Evolutionary conservation across 2,797 vertebrate genomes (phyloP).

Genomic region (Alosa sapidissima): DNA sequence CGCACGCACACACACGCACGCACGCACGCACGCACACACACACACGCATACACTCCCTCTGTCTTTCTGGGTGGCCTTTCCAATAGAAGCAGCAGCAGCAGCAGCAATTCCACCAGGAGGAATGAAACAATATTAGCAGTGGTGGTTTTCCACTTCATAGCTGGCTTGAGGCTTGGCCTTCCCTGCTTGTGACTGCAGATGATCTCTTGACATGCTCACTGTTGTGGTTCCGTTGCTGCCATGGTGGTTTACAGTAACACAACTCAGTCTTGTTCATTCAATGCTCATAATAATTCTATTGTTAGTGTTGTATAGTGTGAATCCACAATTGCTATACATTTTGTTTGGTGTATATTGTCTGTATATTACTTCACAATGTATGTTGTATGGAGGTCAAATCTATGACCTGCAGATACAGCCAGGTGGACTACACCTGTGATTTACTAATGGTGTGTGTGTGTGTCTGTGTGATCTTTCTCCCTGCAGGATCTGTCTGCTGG

Average conservation of each 20-base stretch:
- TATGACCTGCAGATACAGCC: too few relatives aligned
- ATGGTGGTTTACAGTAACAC: neutral
- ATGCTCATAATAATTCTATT: neutral
- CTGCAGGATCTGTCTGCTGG: constrained; percentile 88
- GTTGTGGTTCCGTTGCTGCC: neutral
- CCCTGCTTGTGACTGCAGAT: neutral
- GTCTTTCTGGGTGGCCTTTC: neutral
- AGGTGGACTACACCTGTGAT: neutral
- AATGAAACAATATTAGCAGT: constrained; percentile 1
- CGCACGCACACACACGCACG: neutral
- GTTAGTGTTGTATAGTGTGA: neutral
- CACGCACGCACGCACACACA: neutral
- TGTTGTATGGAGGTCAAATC: too few relatives aligned
- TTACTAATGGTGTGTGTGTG: too few relatives aligned
- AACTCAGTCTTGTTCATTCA: neutral
- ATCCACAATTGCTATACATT: neutral
- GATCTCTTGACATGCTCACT: neutral
- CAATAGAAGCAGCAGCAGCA: neutral
- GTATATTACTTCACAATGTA: neutral
- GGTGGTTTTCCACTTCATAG: neutral
- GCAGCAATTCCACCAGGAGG: neutral
- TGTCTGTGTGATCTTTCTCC: neutral
- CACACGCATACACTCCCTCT: neutral
- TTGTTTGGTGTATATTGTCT: neutral
- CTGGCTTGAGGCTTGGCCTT: neutral